Conservation (phyloP, 2,113 vertebrate species). For the Brachyhypopomus gauderio region DNA sequence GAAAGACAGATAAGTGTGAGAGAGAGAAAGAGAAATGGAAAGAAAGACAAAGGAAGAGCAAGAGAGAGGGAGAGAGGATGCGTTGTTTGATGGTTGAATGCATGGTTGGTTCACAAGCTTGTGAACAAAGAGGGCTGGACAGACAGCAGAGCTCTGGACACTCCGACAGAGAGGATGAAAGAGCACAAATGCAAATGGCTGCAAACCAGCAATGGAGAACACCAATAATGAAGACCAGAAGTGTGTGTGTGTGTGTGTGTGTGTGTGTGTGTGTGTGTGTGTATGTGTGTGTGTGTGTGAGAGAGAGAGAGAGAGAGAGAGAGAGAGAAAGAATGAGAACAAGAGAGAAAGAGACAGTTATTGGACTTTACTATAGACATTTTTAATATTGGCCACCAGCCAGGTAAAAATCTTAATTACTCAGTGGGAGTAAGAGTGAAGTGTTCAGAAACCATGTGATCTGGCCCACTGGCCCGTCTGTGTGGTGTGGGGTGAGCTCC, state of each 20-base stretch:
- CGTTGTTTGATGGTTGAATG: conserved; percentile 74
- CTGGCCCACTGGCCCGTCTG: background rate
- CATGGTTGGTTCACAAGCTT: conserved; percentile 65
- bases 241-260: conserved; percentile 37
- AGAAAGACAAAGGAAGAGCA: conserved; percentile 49
- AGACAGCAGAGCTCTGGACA: conserved; percentile 49
- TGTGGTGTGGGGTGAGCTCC: conserved; percentile 11
- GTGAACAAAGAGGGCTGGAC: conserved; percentile 47
- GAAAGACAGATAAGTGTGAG: conserved; percentile 44
- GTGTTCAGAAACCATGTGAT: background rate
- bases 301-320: background rate
- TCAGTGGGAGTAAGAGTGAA: background rate
- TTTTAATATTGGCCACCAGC: background rate
- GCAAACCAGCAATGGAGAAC: conserved; percentile 24
- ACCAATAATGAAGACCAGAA: conserved; percentile 50
- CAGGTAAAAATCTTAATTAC: background rate
- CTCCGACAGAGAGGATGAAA: conserved; percentile 39
- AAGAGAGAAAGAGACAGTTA: background rate
- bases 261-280: conserved; percentile 28
- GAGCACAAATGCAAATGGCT: conserved; percentile 40
- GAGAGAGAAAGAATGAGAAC: background rate
- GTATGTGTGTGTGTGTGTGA: background rate
- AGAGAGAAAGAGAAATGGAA: conserved; percentile 59
- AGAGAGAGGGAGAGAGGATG: conserved; percentile 64
- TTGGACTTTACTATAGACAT: background rate